Conservation (phyloP, 2,113 vertebrate genomes). For the Castor canadensis region DNA sequence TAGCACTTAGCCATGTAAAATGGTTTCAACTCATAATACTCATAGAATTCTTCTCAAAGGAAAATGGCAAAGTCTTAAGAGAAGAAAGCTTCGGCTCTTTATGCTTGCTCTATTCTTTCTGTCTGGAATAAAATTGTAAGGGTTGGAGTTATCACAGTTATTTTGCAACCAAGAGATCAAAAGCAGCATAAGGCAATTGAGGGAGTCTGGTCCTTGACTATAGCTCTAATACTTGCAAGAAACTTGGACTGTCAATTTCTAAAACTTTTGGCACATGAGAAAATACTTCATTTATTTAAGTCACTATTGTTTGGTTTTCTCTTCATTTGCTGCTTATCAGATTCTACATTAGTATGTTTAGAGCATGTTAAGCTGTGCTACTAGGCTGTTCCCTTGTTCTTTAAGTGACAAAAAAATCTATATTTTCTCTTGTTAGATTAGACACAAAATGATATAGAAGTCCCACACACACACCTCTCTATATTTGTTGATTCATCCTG, state of each 20-base stretch:
- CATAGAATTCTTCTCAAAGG: neutral
- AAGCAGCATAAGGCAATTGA: neutral
- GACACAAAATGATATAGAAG: neutral
- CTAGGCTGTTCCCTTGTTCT: neutral
- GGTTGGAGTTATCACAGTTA: neutral
- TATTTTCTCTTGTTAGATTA: neutral
- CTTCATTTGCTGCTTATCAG: neutral
- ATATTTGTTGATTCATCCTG: neutral
- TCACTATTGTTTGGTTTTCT: neutral
- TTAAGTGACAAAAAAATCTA: neutral
- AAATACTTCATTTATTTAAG: neutral
- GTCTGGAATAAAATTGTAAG: conserved; percentile 10
- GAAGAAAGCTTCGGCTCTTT: neutral
- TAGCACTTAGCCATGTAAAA: neutral
- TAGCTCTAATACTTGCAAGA: neutral
- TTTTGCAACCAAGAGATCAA: conserved; percentile 32
- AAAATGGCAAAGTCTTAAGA: neutral
- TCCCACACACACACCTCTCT: too few species aligned
- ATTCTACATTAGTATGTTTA: neutral
- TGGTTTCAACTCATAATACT: neutral
- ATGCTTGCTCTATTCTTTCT: neutral
- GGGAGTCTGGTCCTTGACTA: neutral
- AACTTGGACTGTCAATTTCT: neutral
- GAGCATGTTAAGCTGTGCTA: neutral
- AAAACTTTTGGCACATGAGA: neutral